Conservation (phyloP, 2,113 vertebrate species). For the Carassius gibelio region DNA sequence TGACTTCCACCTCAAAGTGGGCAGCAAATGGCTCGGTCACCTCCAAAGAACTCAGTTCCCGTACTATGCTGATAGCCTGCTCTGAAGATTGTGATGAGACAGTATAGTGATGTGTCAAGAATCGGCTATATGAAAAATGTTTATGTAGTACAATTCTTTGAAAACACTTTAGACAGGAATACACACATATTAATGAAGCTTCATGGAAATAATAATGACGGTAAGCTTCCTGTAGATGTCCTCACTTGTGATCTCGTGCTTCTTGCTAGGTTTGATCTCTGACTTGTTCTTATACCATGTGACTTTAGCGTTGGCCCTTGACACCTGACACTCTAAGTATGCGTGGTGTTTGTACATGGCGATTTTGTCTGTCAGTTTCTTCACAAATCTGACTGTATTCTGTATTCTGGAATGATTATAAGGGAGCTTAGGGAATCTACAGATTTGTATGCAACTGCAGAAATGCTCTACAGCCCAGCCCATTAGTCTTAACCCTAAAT, state of each 20-base stretch:
- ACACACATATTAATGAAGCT: not conserved
- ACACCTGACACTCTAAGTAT: constrained; percentile 93
- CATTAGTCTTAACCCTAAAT: not conserved
- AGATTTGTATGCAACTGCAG: not conserved
- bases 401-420: constrained; percentile 80
- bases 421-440: constrained; percentile 14
- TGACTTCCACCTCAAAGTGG: constrained; percentile 89
- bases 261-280: constrained; percentile 77
- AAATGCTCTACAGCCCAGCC: not conserved
- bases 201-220: constrained; percentile 70
- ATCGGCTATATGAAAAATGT: no score
- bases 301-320: constrained; percentile 85
- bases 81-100: constrained; percentile 74
- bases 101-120: constrained; percentile 10
- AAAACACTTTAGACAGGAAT: not conserved
- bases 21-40: constrained; percentile 89
- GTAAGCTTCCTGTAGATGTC: constrained; percentile 89
- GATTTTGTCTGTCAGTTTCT: constrained; percentile 91
- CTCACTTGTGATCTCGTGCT: constrained; percentile 86
- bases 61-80: constrained; percentile 90
- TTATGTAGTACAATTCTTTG: not conserved
- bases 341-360: constrained; percentile 91
- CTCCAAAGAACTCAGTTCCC: constrained; percentile 83
- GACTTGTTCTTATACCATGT: constrained; percentile 85
- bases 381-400: constrained; percentile 91